Conservation (phyloP, 1,140 invertebrate genomes). For the Drosophila yakuba region DNA sequence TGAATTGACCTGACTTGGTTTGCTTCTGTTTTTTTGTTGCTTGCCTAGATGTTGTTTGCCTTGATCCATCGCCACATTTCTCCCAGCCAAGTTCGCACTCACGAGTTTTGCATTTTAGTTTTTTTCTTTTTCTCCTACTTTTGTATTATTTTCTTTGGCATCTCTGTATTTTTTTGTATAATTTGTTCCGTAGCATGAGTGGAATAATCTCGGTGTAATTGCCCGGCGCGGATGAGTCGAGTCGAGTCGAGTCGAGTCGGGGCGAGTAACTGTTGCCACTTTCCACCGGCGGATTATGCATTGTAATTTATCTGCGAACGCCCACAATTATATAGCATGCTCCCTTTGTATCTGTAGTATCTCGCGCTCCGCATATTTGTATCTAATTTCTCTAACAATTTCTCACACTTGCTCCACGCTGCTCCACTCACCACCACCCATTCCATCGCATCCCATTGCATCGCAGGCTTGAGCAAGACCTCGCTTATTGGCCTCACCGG, state of each 20-base stretch:
- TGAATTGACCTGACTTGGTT: conserved; percentile 19
- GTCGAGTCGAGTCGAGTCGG: conserved; percentile 26
- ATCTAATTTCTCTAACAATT: conserved; percentile 55
- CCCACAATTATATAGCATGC: conserved; percentile 74
- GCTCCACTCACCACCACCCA: conserved; percentile 23
- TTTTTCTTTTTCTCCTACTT: not conserved
- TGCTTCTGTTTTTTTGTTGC: conserved; percentile 11
- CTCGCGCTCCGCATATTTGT: conserved; percentile 26
- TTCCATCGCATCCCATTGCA: not conserved
- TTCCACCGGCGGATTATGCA: conserved; percentile 43
- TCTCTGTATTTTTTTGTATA: conserved; percentile 23
- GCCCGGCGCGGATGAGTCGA: conserved; percentile 43
- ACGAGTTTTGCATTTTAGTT: conserved; percentile 39
- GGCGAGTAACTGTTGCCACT: conserved; percentile 42
- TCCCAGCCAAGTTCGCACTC: conserved; percentile 20
- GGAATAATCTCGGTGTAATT: conserved; percentile 69
- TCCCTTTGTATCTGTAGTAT: conserved; percentile 40
- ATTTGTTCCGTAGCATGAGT: conserved; percentile 85
- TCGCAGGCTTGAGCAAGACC: conserved; percentile 90
- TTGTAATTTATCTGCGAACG: conserved; percentile 67
- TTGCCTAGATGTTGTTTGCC: conserved; percentile 36
- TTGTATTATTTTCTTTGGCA: conserved; percentile 5
- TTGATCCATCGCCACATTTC: conserved; percentile 27
- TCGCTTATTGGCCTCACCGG: conserved; percentile 91
- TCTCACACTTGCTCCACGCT: conserved; percentile 69